These are phyloP conservation scores for Callinectes sapidus DNA, from an alignment of 2,888 invertebrate genomes.

Conservation along the genomic window DNA sequence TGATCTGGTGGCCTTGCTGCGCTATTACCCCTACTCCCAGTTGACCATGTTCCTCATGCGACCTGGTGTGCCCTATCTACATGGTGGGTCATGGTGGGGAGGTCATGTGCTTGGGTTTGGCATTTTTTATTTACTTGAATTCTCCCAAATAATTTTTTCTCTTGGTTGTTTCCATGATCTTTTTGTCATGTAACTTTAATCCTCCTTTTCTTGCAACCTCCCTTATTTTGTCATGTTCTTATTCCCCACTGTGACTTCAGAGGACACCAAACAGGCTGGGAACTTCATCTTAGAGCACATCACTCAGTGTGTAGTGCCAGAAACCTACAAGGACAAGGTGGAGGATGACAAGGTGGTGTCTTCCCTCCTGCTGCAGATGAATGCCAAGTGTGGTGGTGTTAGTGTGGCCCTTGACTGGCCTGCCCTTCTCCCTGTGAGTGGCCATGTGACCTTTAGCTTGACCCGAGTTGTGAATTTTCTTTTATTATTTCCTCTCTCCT, in stretches of 20 bases:
- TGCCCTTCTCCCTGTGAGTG: neutral
- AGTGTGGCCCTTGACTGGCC: conserved; percentile 1
- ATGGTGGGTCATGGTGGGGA: neutral
- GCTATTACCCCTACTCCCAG: neutral
- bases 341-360: neutral
- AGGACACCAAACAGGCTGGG: neutral
- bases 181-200: too few species aligned
- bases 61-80: neutral
- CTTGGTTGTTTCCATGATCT: too few species aligned
- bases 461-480: too few species aligned
- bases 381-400: conserved; percentile 14
- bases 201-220: too few species aligned
- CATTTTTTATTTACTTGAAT: too few species aligned
- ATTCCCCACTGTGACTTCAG: neutral
- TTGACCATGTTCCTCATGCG: neutral
- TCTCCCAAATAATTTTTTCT: neutral
- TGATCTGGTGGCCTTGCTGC: neutral
- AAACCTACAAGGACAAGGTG: conserved; percentile 1
- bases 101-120: too few species aligned
- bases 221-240: too few species aligned
- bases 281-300: neutral
- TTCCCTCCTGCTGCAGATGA: conserved; percentile 3
- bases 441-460: too few species aligned
- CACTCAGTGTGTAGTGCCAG: conserved; percentile 6
- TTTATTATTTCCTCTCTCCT: too few species aligned